Evolutionary conservation across 1,140 invertebrate genomes (phyloP).

Genomic region (Leptestheria dahalacensis): DNA sequence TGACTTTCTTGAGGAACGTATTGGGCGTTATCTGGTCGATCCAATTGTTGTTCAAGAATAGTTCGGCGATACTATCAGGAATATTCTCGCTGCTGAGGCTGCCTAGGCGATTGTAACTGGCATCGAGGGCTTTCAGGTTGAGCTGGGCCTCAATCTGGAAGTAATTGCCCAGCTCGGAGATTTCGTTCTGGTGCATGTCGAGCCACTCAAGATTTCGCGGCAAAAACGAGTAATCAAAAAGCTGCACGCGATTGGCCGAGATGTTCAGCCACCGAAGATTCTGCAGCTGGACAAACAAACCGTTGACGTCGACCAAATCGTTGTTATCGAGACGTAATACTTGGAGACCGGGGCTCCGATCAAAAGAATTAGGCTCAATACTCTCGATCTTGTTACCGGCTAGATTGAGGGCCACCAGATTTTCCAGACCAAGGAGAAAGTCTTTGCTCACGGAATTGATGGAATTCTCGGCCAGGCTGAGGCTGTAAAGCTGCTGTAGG

Average conservation of each 20-base stretch:
- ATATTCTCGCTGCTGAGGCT: conserved; percentile 61
- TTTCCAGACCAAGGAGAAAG: conserved; percentile 61
- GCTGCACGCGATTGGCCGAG: conserved; percentile 70
- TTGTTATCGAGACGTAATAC: conserved; percentile 74
- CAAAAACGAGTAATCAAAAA: conserved; percentile 80
- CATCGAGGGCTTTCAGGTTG: conserved; percentile 44
- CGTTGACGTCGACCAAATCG: conserved; percentile 69
- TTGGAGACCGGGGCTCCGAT: conserved; percentile 48
- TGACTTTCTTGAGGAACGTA: conserved; percentile 68
- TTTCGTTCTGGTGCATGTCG: conserved; percentile 74
- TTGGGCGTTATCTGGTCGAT: conserved; percentile 61
- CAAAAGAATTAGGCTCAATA: conserved; percentile 65
- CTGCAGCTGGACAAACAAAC: conserved; percentile 60
- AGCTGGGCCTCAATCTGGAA: conserved; percentile 61
- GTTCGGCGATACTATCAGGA: conserved; percentile 71
- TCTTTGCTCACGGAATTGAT: conserved; percentile 43
- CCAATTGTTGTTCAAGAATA: conserved; percentile 80
- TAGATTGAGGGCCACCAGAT: conserved; percentile 66
- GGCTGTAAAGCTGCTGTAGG: conserved; percentile 62
- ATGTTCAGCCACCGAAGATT: conserved; percentile 71
- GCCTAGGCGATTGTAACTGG: conserved; percentile 69
- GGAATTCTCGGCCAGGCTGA: conserved; percentile 65
- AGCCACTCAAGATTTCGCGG: conserved; percentile 75
- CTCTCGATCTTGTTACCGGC: conserved; percentile 72
- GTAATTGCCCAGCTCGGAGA: conserved; percentile 69